Conservation (phyloP, 1,140 invertebrate genomes). For the Pentalonia nigronervosa region DNA sequence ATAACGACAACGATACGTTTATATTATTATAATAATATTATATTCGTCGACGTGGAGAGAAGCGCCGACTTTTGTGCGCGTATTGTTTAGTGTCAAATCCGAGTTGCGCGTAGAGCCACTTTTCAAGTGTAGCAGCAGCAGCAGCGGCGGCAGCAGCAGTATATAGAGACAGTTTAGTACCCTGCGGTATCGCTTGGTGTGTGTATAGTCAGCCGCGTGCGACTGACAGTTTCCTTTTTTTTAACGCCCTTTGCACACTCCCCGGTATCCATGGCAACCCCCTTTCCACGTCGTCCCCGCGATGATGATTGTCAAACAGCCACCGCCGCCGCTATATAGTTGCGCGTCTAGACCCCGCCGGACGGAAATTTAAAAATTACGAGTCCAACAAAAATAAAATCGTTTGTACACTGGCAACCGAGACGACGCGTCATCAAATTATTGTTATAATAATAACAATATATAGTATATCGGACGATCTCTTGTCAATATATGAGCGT, state of each 20-base stretch:
- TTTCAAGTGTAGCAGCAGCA: background rate
- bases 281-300: constrained; percentile 37
- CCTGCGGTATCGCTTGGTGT: constrained; percentile 49
- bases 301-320: constrained; percentile 52
- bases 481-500: constrained; percentile 7
- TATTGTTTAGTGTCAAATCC: background rate
- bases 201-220: constrained; percentile 42
- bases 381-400: constrained; percentile 1
- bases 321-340: constrained; percentile 13
- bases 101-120: constrained; percentile 32
- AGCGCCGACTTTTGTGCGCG: background rate
- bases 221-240: constrained; percentile 58
- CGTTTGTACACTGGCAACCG: background rate
- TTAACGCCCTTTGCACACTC: constrained; percentile 57
- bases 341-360: constrained; percentile 17
- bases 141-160: background rate
- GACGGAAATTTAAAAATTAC: constrained; percentile 25
- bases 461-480: background rate
- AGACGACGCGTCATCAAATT: background rate
- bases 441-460: constrained; percentile 2
- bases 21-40: constrained; percentile 18
- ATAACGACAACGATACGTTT: background rate
- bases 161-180: constrained; percentile 53
- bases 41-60: background rate
- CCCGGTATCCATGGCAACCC: constrained; percentile 53